Evolutionary conservation across 2,113 vertebrate species (phyloP), one percentile per base, ranked within the genome.

Genomic region (Leucopternis melanops): DNA sequence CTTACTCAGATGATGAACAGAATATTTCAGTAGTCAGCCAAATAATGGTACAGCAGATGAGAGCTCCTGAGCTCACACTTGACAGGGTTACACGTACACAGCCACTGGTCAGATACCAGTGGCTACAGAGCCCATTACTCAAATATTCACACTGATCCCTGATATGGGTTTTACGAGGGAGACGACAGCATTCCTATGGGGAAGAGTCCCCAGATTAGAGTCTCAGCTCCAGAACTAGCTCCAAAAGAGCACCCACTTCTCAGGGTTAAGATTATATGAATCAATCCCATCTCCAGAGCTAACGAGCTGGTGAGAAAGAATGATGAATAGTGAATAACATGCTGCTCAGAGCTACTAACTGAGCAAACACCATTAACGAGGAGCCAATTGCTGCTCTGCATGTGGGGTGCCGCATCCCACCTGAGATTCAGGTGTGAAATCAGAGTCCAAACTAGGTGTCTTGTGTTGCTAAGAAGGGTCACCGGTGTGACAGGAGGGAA

Each of bases 131-230:
- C 20, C 47, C 21, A 3, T 63, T 66, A 42, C 23, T 72, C 34
- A n/a, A 8, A 11, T 59, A 77, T 6, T 77, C 58, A 66, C 47
- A 21, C 22, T 27, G 40, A 63, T 52, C 12, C 10, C 21, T 31
- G 11, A 38, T 10, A 20, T 0, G 1, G 0, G 6, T n/a, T 58
- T 81, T 75, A 47, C 4, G 2, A 3, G 36, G 50, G 13, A 55
- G 9, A 86, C 4, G 12, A 25, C 40, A 54, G 8, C 14, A 26
- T 70, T 90, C 19, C 42, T 49, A 6, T 4, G 1, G 54, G 45
- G 13, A 54, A 16, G 62, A 59, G 38, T 75, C 31, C 25, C 34
- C 59, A 47, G 7, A 54, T 38, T 38, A 59, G 29, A 55, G 62
- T 49, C 50, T 70, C 22, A 54, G 38, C n/a, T 61, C 1, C 1